These are phyloP conservation scores for Poecilia picta DNA, from an alignment of 2,797 vertebrate species.

Conservation along the genomic window DNA sequence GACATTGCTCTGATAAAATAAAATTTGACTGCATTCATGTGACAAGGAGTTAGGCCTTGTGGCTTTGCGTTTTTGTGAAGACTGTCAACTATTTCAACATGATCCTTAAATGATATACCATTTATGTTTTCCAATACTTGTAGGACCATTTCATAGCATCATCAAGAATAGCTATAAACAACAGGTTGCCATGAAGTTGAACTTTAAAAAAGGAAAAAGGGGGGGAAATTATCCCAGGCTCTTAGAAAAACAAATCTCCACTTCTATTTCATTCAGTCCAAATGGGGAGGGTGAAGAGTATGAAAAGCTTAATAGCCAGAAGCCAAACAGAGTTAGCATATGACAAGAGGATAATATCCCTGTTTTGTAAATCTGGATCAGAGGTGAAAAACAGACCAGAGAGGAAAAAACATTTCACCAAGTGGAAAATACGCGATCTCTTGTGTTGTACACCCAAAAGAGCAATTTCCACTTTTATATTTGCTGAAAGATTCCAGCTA, in stretches of 20 bases:
- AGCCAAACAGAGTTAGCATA: conserved; percentile 15
- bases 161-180: neutral
- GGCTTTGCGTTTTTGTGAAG: conserved; percentile 10
- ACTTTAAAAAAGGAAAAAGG: conserved; percentile 8
- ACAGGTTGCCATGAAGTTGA: neutral
- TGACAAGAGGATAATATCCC: conserved; percentile 10
- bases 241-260: conserved; percentile 12
- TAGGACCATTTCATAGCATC: neutral
- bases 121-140: neutral
- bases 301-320: conserved; percentile 4
- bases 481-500: neutral
- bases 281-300: conserved; percentile 17
- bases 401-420: conserved; percentile 1
- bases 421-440: neutral
- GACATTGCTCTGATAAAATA: conserved; percentile 26
- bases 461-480: neutral
- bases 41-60: conserved; percentile 5
- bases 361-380: conserved; percentile 8
- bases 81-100: neutral
- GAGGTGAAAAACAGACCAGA: neutral
- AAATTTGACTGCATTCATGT: conserved; percentile 20
- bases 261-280: conserved; percentile 7
- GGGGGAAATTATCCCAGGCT: conserved; percentile 12
- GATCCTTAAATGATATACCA: neutral
- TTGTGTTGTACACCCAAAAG: neutral